Evolutionary conservation across 1,140 invertebrate genomes (phyloP), one percentile per base, ranked within the genome.

Genomic region (Drosophila biarmipes): DNA sequence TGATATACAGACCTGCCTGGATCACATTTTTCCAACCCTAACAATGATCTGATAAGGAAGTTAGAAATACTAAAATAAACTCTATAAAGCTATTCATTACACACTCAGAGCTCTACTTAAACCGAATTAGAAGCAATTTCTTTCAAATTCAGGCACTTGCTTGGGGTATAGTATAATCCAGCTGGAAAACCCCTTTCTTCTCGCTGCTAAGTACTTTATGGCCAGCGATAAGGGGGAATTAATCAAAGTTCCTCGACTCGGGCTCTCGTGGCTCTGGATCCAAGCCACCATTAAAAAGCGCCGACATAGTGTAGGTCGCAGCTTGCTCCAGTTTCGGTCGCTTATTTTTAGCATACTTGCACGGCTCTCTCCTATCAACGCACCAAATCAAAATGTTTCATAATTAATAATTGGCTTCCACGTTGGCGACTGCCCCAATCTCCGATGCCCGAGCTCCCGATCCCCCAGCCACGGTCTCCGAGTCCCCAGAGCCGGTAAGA

Each of bases 351-450:
- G 80, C 55, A 64, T 31, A 73, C 43, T 49, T 27, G 7, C 17
- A n/a, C 12, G 12, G 34, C 19, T 35, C 31, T 34, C 29, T 73
- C 49, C 58, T 74, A 81, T 86, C 82, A 78, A 81, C 68, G 78
- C 82, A 86, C 45, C 37, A 81, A 86, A 87, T 87, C 73, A 73
- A 62, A 77, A 73, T 69, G 73, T 58, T 68, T 73, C 73, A 81
- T 78, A 73, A 74, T 78, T 81, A 68, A 69, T 68, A 64, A 84
- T 61, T 85, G 76, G 37, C 48, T 64, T 59, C 58, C 38, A 55
- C 57, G 55, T n/a, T 73, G 67, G 72, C 17, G 42, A 59, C 38
- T 17, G 10, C 43, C 29, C 62, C 48, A 37, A 24, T 58, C 27
- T 21, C 14, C 8, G 29, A 8, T 10, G 8, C 4, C 54, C 55